phyloP scores from a whole-genome alignment of 2,113 vertebrate genomes.

The Microcebus jonahi region DNA sequence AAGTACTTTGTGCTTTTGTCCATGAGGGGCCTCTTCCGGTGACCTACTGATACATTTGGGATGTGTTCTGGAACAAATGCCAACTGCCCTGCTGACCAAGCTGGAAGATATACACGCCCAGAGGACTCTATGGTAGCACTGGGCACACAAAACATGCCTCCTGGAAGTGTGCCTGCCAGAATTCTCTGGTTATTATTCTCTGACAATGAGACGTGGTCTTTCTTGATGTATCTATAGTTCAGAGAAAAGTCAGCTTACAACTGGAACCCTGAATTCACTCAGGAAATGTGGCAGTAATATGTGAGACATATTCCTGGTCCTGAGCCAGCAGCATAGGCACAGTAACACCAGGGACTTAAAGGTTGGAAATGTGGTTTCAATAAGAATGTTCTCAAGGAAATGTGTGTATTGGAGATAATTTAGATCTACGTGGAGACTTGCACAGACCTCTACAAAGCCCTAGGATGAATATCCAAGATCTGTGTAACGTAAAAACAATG shows the following conservation, averaged over 20 bases:
- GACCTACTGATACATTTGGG: constrained; percentile 30
- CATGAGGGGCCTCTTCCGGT: not conserved
- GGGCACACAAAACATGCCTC: not conserved
- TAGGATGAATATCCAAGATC: constrained; percentile 37
- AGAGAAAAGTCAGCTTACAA: constrained; percentile 58
- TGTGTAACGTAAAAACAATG: constrained; percentile 26
- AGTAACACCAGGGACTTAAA: constrained; percentile 58
- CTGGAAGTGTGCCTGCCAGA: not conserved
- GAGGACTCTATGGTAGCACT: not conserved
- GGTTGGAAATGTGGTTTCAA: constrained; percentile 78
- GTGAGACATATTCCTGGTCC: constrained; percentile 72
- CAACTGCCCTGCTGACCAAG: not conserved
- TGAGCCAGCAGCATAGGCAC: constrained; percentile 68
- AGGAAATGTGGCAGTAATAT: constrained; percentile 75
- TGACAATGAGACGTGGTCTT: not conserved
- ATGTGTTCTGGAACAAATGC: not conserved
- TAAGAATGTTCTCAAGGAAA: constrained; percentile 75
- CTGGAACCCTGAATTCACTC: constrained; percentile 66
- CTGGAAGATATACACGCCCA: not conserved
- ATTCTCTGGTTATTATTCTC: not conserved
- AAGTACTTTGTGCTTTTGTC: constrained; percentile 13
- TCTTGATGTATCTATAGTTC: constrained; percentile 48
- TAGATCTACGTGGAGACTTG: constrained; percentile 47
- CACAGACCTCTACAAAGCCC: constrained; percentile 27
- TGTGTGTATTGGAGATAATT: constrained; percentile 67